Conservation (phyloP, 2,113 vertebrate species). For the Seriola dumerili region DNA sequence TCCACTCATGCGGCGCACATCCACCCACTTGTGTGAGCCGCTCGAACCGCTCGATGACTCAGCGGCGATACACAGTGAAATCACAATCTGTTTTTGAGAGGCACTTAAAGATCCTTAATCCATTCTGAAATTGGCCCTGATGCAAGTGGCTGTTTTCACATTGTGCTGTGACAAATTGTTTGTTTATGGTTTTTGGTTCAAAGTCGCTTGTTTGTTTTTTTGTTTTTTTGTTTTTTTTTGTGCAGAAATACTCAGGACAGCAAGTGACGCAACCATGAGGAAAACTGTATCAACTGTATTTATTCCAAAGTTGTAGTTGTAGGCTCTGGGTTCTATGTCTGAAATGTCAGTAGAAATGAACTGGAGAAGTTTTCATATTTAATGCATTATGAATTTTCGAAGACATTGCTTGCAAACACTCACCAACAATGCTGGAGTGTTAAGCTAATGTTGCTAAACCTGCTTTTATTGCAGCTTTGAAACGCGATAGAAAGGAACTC, state of each 20-base stretch:
- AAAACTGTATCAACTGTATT: constrained; percentile 40
- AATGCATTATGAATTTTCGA: constrained; percentile 24
- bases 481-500: background rate
- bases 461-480: background rate
- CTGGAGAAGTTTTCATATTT: constrained; percentile 16
- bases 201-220: constrained; percentile 47
- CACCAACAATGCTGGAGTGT: background rate
- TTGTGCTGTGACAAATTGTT: constrained; percentile 18
- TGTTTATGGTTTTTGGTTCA: constrained; percentile 32
- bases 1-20: constrained; percentile 54
- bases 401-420: background rate
- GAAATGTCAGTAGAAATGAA: constrained; percentile 16
- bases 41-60: constrained; percentile 62
- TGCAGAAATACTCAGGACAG: constrained; percentile 21
- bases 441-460: background rate
- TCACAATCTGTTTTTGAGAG: constrained; percentile 70
- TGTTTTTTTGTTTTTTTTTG: constrained; percentile 2
- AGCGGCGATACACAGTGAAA: constrained; percentile 47
- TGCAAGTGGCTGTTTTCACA: constrained; percentile 48
- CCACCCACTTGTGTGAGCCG: constrained; percentile 65
- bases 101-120: constrained; percentile 55
- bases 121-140: constrained; percentile 47
- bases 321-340: constrained; percentile 1
- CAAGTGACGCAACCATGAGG: constrained; percentile 61
- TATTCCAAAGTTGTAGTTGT: constrained; percentile 3